These are phyloP conservation scores for Clunio marinus DNA, from an alignment of 2,888 invertebrate genomes.

Conservation along the genomic window DNA sequence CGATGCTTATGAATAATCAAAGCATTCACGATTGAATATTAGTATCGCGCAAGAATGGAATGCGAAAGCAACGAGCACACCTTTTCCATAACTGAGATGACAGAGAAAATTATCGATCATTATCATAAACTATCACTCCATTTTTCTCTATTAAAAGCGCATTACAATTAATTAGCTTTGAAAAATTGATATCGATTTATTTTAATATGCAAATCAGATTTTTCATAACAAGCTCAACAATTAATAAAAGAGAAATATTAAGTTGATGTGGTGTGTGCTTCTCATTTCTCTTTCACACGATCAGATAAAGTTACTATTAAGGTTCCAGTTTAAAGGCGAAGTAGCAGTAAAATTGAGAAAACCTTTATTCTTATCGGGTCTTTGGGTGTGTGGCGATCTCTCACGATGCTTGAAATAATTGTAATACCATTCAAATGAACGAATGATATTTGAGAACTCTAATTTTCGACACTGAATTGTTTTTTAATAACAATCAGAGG, in stretches of 20 bases:
- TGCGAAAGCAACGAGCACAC: constrained; percentile 18
- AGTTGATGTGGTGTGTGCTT: neutral
- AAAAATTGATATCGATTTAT: constrained; percentile 38
- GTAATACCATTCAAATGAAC: constrained; percentile 21
- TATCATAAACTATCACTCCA: constrained; percentile 36
- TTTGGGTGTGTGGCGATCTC: constrained; percentile 18
- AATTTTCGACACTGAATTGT: too few relatives aligned
- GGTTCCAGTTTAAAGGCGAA: constrained; percentile 4
- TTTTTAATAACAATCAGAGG: too few relatives aligned
- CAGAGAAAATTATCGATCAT: constrained; percentile 35
- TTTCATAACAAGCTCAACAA: constrained; percentile 19
- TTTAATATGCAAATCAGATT: constrained; percentile 32
- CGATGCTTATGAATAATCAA: constrained; percentile 19
- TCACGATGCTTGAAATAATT: neutral
- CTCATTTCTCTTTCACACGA: constrained; percentile 26
- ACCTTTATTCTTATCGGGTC: neutral
- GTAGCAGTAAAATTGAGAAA: neutral
- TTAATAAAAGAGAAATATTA: constrained; percentile 30
- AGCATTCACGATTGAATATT: neutral
- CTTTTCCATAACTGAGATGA: constrained; percentile 6
- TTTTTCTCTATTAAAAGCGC: constrained; percentile 37
- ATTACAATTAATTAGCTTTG: constrained; percentile 35
- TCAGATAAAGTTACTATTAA: constrained; percentile 34
- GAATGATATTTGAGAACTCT: neutral
- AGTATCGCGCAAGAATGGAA: neutral